Evolutionary conservation across 2,888 invertebrate genomes (phyloP), one percentile per base, ranked within the genome.

Genomic region (Apantesis nais): DNA sequence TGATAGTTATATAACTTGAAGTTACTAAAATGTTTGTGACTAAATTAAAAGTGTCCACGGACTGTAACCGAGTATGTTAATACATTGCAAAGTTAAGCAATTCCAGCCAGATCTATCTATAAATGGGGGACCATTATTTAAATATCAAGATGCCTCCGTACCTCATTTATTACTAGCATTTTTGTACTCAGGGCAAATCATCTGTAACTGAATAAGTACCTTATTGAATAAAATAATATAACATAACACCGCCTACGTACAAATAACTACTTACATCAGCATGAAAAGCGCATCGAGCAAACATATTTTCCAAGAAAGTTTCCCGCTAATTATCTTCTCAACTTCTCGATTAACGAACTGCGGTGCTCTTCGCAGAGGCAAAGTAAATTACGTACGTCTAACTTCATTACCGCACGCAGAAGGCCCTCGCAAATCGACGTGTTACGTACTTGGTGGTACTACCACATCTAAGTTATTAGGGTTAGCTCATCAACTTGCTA

Each of bases 271-370:
- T 69, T 34, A 65, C 60, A 61, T 61, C 29, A 65, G 29, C 61
- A 14, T 60, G 65, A 69, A 69, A 69, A 69, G 69, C 48, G 37
- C 65, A 69, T 48, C 19, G 19, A 69, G 64, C 60, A 48, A 25
- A 65, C 37, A 61, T 64, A 55, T 65, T 69, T 69, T 65, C 48
- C 61, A 48, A 31, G 44, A 29, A 69, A 85, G 81, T 84, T 87
- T 82, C 81, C 79, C 76, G 81, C 83, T 88, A 88, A 89, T 89
- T 87, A 89, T 84, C 85, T 84, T 85, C 85, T 85, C 80, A 88
- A 89, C 86, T 88, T 88, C 86, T 79, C 81, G 83, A 84, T 86
- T 85, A 86, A 83, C 85, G 85, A 86, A 86, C 87, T 85, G 66
- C 52, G 66, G 70, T 66, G 39, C 70, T 70, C 61, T 70, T 66